These are phyloP conservation scores for Lophotriccus pileatus DNA, from an alignment of 2,797 vertebrate genomes.

Conservation along the genomic window DNA sequence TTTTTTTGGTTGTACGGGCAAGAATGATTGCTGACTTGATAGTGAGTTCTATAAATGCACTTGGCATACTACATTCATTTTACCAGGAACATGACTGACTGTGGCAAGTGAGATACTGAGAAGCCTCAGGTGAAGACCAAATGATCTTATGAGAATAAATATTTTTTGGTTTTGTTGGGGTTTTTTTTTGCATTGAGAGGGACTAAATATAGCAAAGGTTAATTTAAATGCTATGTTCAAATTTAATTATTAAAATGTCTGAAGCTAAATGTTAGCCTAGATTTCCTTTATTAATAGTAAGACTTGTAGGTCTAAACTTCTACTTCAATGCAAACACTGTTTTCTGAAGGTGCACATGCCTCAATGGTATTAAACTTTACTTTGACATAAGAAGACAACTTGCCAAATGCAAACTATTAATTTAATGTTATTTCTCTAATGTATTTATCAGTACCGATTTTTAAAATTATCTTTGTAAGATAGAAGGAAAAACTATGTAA, in stretches of 20 bases:
- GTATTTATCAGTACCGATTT: not conserved
- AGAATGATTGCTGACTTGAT: not conserved
- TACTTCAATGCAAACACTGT: not conserved
- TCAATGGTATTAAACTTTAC: not conserved
- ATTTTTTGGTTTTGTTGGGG: not conserved
- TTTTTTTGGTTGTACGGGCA: not conserved
- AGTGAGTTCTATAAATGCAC: not conserved
- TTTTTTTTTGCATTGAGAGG: not conserved
- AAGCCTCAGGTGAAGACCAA: not conserved
- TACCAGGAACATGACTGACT: not conserved
- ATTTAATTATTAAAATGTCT: conserved; percentile 17
- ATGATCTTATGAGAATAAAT: not conserved
- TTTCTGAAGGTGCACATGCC: not conserved
- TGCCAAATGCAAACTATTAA: not conserved
- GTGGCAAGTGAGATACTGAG: not conserved
- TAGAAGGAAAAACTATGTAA: not conserved
- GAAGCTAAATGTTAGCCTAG: not conserved
- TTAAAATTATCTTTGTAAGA: not conserved
- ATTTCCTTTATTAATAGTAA: not conserved
- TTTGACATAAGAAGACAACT: not conserved
- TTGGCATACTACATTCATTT: conserved; percentile 15
- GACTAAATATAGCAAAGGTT: not conserved
- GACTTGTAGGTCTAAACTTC: not conserved
- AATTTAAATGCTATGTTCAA: not conserved
- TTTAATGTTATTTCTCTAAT: not conserved